Percentiles rank a stretch among this genome's conserved stretches.
Evolutionary conservation across 2,797 vertebrate species (phyloP).

Genomic region (Bucorvus abyssinicus): DNA sequence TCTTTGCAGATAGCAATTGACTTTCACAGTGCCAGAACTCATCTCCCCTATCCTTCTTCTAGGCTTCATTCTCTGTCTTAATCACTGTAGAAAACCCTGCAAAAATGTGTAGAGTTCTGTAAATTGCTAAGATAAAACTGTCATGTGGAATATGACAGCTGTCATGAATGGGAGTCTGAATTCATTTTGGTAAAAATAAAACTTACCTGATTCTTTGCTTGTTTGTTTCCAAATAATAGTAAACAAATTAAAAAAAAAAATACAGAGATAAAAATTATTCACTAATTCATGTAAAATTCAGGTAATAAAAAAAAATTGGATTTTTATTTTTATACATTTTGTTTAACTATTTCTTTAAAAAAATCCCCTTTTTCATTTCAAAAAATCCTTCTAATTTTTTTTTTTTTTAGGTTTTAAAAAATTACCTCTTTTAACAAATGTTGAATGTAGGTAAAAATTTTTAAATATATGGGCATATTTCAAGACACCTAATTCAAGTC

Average conservation of each 20-base stretch:
- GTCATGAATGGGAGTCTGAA: not conserved
- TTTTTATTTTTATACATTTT: not conserved
- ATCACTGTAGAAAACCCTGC: not conserved
- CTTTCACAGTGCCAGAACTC: not conserved
- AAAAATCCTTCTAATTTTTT: not conserved
- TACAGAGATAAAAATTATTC: not conserved
- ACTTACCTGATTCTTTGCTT: not conserved
- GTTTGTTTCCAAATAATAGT: not conserved
- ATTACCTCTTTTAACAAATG: not conserved
- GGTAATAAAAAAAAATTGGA: not conserved
- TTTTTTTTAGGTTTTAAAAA: not conserved
- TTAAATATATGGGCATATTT: not conserved
- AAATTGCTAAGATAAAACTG: not conserved
- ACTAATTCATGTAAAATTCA: not conserved
- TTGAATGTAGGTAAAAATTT: not conserved
- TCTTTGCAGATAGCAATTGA: not conserved
- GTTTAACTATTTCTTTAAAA: not conserved
- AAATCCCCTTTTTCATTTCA: not conserved
- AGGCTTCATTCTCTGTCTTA: not conserved
- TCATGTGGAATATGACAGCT: not conserved
- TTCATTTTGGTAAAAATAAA: not conserved
- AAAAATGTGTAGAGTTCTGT: not conserved
- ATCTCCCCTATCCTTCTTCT: not conserved
- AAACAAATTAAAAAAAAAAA: not conserved
- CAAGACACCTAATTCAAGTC: not conserved